Evolutionary conservation across 35 echinoderm and acorn worm genomes (phyloP).

Genomic region (Amphiura filiformis): DNA sequence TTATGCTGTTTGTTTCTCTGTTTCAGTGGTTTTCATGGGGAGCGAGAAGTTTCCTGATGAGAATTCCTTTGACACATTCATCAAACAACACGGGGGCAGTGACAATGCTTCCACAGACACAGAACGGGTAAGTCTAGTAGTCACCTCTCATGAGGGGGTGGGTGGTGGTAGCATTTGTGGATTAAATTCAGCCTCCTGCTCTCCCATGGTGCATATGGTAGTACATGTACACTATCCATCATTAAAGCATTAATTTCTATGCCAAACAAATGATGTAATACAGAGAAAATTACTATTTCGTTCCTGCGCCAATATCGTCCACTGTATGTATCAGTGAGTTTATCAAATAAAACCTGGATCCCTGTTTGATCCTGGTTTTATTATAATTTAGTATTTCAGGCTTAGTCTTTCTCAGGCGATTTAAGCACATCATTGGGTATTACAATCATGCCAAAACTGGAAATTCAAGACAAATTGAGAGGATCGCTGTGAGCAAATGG

Average conservation of each 20-base stretch:
- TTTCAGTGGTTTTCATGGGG: constrained; percentile 98
- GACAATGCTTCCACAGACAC: constrained; percentile 93
- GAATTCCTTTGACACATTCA: constrained; percentile 93
- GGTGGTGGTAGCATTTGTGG: not conserved
- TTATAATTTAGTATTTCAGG: no score
- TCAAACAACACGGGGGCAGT: constrained; percentile 82
- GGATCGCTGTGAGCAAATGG: no score
- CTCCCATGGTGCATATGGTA: no score
- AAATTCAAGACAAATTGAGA: no score
- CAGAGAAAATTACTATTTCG: no score
- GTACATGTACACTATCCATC: not conserved
- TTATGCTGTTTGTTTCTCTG: not conserved
- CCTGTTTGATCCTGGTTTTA: not conserved
- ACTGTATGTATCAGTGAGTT: no score
- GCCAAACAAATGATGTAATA: not conserved
- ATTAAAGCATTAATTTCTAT: not conserved
- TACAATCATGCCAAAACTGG: no score
- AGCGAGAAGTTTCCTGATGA: constrained; percentile 96
- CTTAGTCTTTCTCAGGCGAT: no score
- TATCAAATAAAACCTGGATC: no score
- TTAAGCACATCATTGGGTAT: no score
- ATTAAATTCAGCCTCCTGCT: not conserved
- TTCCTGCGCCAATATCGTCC: no score
- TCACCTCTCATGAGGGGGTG: not conserved
- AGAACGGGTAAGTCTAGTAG: constrained; percentile 90